phyloP scores from a whole-genome alignment of 1,140 invertebrate species.

The Kradibia gibbosae region DNA sequence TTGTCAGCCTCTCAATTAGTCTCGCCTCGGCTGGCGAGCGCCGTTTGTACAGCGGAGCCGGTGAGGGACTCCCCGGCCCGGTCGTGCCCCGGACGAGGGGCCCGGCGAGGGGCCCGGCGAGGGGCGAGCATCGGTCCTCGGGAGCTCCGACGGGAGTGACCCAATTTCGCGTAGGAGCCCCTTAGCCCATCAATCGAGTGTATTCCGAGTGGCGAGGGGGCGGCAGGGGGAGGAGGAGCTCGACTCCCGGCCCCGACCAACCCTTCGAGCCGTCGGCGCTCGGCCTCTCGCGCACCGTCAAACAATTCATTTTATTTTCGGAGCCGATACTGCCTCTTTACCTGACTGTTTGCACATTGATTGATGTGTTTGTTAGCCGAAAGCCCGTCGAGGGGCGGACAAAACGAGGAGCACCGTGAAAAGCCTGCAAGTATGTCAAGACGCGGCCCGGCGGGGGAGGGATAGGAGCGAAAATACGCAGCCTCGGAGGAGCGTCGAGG shows the following conservation, averaged over 20 bases:
- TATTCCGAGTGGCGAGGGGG: no score
- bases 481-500: constrained; percentile 25
- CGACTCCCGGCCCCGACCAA: no score
- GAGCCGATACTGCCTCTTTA: constrained; percentile 20
- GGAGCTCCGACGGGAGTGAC: neutral
- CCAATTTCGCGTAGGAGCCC: neutral
- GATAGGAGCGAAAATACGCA: constrained; percentile 1
- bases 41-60: neutral
- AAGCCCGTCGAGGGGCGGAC: constrained; percentile 17
- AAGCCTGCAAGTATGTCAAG: constrained; percentile 24
- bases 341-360: constrained; percentile 21
- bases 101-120: no score
- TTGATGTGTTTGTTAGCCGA: constrained; percentile 26
- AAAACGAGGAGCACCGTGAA: constrained; percentile 6
- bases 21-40: neutral
- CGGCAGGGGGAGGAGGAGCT: no score
- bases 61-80: neutral
- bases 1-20: constrained; percentile 11
- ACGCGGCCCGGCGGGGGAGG: neutral
- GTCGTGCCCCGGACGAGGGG: no score
- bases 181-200: constrained; percentile 2
- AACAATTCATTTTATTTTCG: constrained; percentile 29
- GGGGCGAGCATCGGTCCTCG: neutral
- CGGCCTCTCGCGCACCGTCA: neutral
- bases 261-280: no score